Evolutionary conservation across 2,797 vertebrate genomes (phyloP), one percentile per base, ranked within the genome.

Genomic region (Cynopterus sphinx): DNA sequence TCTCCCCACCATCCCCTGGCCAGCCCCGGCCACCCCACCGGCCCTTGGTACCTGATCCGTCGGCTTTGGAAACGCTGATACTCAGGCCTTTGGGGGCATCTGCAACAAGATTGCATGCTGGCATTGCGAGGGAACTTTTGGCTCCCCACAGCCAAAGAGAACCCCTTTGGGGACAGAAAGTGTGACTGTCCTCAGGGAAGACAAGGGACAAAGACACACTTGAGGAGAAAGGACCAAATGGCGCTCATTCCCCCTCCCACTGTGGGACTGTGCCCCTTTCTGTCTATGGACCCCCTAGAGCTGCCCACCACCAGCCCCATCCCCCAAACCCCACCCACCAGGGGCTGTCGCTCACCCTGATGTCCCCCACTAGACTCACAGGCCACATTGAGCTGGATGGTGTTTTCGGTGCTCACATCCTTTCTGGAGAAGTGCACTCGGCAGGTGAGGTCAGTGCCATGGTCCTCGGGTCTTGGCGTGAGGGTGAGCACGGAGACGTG

Each of bases 401-500:
- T 95, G 24, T 26, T 91, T n/a, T 33, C 1, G 0, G 43, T 0
- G 10, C 11, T 65, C 65, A 17, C 1, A 0, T 13, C 1, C 3
- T 0, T 12, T 4, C n/a, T 12, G 5, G 55, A 3, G 49, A 97
- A 84, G 9, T 19, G 4, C 71, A 95, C 88, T 0, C 0, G 33
- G 12, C 97, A 98, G 41, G 78, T 95, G 86, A 97, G 92, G 13
- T 31, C 0, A 0, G 77, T 53, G 39, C 21, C 17, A 0, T 97
- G 67, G 17, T 97, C 65, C 46, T 89, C 10, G 6, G 11, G 31
- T 3, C 9, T 6, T 0, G 92, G 96, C 0, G 17, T 95, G 70
- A 98, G 17, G 26, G 43, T 89, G 68, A 98, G 46, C 26, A 8
- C 12, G 0, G 97, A 97, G 83, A 91, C 83, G 11, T 31, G 22